Evolutionary conservation across 2,113 vertebrate genomes (phyloP).

Genomic region (Sinocyclocheilus rhinocerous): DNA sequence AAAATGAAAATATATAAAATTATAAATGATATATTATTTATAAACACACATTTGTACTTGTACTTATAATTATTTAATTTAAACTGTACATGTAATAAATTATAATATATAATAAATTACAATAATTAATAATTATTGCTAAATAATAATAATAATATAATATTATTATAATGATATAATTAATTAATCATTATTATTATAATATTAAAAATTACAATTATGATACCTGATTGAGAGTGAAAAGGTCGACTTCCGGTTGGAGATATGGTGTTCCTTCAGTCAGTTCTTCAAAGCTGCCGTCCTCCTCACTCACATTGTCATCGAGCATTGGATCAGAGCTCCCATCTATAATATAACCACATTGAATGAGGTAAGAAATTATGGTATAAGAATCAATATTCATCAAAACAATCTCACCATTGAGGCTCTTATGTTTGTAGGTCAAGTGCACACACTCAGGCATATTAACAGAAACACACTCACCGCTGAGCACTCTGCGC

Average conservation of each 20-base stretch:
- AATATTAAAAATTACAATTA: too few relatives aligned
- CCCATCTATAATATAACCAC: slow-evolving; percentile 75
- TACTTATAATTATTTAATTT: too few relatives aligned
- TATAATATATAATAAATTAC: too few relatives aligned
- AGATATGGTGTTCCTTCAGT: slow-evolving; percentile 86
- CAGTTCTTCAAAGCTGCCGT: slow-evolving; percentile 91
- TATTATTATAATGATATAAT: too few relatives aligned
- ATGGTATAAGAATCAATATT: neutral
- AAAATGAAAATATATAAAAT: too few relatives aligned
- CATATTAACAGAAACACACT: slow-evolving; percentile 63
- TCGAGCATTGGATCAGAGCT: slow-evolving; percentile 81
- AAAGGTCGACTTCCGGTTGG: slow-evolving; percentile 88
- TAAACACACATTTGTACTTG: too few relatives aligned
- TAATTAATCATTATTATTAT: too few relatives aligned
- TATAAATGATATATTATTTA: too few relatives aligned
- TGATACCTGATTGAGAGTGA: slow-evolving; percentile 79
- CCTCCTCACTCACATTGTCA: slow-evolving; percentile 93
- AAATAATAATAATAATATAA: too few relatives aligned
- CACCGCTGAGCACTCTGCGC: slow-evolving; percentile 85
- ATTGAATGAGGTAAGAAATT: neutral
- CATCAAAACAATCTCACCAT: neutral
- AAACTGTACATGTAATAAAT: too few relatives aligned
- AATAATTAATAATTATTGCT: too few relatives aligned
- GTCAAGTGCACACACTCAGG: neutral
- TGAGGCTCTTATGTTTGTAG: neutral